Base-by-base conservation (phyloP, 2,888 invertebrate species). In the Emmelina monodactyla region DNA sequence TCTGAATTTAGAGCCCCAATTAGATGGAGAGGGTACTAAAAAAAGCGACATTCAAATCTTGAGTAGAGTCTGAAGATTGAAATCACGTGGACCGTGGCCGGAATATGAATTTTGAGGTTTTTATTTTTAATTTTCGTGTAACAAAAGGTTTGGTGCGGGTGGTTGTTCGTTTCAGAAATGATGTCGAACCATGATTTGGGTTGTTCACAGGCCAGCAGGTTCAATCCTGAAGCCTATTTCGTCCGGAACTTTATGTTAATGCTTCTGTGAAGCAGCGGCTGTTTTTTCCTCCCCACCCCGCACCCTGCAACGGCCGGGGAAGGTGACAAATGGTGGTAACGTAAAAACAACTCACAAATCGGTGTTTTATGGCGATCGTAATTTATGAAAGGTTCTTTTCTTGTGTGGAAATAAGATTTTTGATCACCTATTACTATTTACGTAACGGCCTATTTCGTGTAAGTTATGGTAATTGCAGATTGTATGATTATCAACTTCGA, bases 1-100 rank as follows among this genome's bases (percentile, higher is more conserved):
- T 58, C 55, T 58, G 50, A 59, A 57, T 54, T 53, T 55, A 45
- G 45, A 50, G 50, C 51, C 55, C 58, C 58, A 65, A 66, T 68
- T 64, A 63, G 44, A 55, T 37, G 37, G 50, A 44, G 51, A 25
- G 25, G 25, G n/a, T n/a, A 25, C 25, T n/a, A n/a, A n/a, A 25
- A 25, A 25, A 25, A 25, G 11, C 25, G 25, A 25, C 25, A 25
- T 25, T 25, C 25, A 25, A 25, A 25, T 25, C 25, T 25, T 25
- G 25, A 25, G 25, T 25, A 25, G 25, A 25, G 25, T 25, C 11
- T 25, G 9, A 25, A 25, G 25, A 25, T 25, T 25, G 25, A 25
- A 25, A 25, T 25, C 25, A 25, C n/a, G 25, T 25, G 25, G 11
- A 11, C n/a, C 25, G 25, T 4, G 11, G 25, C 25, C 25, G 25